These are phyloP conservation scores for Sphecodes monilicornis DNA, from an alignment of 2,888 invertebrate species.

Conservation along the genomic window DNA sequence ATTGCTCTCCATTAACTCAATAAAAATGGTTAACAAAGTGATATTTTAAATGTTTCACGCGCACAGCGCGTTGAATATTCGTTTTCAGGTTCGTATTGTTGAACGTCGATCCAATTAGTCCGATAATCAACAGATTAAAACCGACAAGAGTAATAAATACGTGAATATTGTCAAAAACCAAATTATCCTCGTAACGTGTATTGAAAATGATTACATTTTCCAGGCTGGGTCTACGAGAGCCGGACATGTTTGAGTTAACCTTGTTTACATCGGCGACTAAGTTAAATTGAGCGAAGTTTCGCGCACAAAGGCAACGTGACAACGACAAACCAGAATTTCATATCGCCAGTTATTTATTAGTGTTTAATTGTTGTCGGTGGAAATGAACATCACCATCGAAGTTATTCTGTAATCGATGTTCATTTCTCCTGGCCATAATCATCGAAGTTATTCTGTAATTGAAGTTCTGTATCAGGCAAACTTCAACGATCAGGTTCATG, in stretches of 20 bases:
- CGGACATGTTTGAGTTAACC: not conserved
- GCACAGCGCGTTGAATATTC: no score
- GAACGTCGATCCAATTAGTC: not conserved
- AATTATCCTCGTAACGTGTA: no score
- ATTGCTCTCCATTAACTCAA: not conserved
- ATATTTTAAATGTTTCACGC: not conserved
- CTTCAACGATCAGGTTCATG: not conserved
- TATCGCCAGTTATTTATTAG: not conserved
- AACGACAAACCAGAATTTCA: not conserved
- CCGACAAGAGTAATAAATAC: not conserved
- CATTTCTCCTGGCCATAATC: no score
- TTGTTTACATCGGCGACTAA: not conserved
- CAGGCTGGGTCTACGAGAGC: not conserved
- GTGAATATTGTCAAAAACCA: not conserved
- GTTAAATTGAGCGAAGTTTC: conserved; percentile 7
- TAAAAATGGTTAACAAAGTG: not conserved
- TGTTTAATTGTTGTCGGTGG: not conserved
- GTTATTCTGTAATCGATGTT: no score
- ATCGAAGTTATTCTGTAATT: no score
- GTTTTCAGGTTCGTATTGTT: not conserved
- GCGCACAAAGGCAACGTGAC: not conserved
- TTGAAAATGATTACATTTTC: not conserved
- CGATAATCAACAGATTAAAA: no score
- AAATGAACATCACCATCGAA: not conserved
- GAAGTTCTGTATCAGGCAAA: not conserved